A percentile compares a stretch with the other conserved stretches of the same genome.
These are phyloP conservation scores for Ploceus nigricollis DNA, from an alignment of 2,113 vertebrate genomes.

Conservation along the genomic window DNA sequence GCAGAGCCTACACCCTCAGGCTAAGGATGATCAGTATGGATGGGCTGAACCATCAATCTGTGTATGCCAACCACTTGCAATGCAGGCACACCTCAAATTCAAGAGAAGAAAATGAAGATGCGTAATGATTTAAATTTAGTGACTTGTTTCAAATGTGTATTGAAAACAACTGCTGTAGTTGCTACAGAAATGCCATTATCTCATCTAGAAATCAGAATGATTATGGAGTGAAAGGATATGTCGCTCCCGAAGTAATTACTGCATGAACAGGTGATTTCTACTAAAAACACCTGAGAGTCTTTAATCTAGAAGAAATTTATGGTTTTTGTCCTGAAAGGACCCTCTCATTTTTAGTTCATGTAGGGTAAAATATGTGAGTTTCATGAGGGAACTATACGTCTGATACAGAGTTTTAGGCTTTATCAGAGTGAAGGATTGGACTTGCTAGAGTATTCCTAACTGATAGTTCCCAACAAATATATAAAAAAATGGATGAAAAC, in stretches of 20 bases:
- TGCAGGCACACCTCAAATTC: not conserved
- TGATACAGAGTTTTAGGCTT: not conserved
- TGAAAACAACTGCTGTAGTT: not conserved
- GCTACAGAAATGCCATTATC: not conserved
- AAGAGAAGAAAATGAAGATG: not conserved
- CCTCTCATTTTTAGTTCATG: not conserved
- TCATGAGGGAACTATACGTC: not conserved
- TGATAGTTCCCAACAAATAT: not conserved
- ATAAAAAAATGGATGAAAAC: not conserved
- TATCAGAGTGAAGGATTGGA: not conserved
- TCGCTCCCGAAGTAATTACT: not conserved
- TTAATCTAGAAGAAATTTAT: not conserved
- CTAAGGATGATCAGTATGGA: not conserved
- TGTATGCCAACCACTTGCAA: not conserved
- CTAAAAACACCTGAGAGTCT: not conserved
- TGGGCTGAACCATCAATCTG: not conserved
- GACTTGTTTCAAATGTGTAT: not conserved
- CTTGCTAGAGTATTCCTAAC: not conserved
- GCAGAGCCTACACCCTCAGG: not conserved
- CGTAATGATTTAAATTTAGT: not conserved
- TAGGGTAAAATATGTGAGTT: not conserved
- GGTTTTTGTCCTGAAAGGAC: slow-evolving; percentile 2
- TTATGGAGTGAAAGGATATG: not conserved
- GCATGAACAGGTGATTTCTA: not conserved
- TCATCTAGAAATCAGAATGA: not conserved